A percentile compares a stretch with the other conserved stretches of the same genome.
Conservation (phyloP, 2,797 vertebrate species). For the Labeo calbasu region DNA sequence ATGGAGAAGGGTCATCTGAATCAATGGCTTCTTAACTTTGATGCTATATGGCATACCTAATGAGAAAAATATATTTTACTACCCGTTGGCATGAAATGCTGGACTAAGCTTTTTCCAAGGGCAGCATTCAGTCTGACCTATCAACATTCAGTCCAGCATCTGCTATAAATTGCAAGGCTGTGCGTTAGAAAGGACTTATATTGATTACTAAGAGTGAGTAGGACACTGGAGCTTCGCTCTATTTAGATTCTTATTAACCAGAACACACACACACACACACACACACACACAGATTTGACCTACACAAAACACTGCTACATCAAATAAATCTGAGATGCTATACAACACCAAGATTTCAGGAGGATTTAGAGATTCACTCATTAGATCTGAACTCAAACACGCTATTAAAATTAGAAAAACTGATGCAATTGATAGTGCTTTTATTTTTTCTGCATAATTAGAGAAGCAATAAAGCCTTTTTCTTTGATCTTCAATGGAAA, state of each 20-base stretch:
- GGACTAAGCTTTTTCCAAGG: constrained; percentile 73
- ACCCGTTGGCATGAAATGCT: constrained; percentile 66
- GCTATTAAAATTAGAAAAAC: not conserved
- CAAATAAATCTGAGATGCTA: not conserved
- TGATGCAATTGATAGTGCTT: not conserved
- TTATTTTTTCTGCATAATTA: not conserved
- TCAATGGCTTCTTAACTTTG: constrained; percentile 71
- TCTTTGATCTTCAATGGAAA: not conserved
- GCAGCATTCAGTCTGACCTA: constrained; percentile 71
- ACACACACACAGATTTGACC: constrained; percentile 16
- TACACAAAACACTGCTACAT: constrained; percentile 23
- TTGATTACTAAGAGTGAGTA: constrained; percentile 71
- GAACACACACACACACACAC: constrained; percentile 42
- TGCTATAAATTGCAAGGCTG: constrained; percentile 71
- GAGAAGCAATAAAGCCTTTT: not conserved
- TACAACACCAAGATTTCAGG: not conserved
- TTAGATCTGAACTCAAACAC: not conserved
- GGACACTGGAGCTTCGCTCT: constrained; percentile 61
- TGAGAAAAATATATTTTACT: constrained; percentile 73
- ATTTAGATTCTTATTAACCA: constrained; percentile 61
- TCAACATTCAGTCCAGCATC: constrained; percentile 69
- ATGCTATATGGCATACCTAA: constrained; percentile 72
- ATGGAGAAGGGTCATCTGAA: constrained; percentile 55
- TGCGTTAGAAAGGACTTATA: constrained; percentile 68
- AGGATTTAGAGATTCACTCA: not conserved